phyloP scores from a whole-genome alignment of 2,888 invertebrate species.

The Nematopogon swammerdamellus region DNA sequence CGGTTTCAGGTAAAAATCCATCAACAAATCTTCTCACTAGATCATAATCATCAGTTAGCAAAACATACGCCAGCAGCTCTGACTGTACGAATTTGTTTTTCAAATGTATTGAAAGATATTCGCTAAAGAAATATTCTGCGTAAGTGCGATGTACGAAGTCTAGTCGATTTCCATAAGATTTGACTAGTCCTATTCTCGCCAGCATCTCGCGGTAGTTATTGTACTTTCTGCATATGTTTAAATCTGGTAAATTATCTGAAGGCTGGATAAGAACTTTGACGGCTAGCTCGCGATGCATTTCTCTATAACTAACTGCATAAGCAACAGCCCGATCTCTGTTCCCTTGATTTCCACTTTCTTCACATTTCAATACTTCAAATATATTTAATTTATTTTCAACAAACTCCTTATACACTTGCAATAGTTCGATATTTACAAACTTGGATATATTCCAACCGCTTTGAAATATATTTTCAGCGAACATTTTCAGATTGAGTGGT shows the following conservation, averaged over 20 bases:
- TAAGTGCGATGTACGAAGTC: neutral
- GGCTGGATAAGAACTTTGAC: neutral
- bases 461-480: neutral
- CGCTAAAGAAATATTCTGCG: neutral
- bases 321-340: neutral
- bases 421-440: neutral
- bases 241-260: neutral
- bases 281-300: neutral
- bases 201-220: neutral
- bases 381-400: neutral
- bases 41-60: neutral
- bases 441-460: neutral
- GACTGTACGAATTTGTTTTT: neutral
- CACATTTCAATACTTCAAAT: neutral
- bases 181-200: neutral
- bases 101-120: neutral
- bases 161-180: neutral
- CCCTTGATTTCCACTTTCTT: neutral
- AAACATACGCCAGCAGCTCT: neutral
- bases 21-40: neutral
- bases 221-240: neutral
- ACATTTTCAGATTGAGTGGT: neutral
- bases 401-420: neutral
- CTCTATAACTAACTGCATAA: neutral
- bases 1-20: neutral